phyloP scores from a whole-genome alignment of 2,113 vertebrate genomes.

The Gobius niger region DNA sequence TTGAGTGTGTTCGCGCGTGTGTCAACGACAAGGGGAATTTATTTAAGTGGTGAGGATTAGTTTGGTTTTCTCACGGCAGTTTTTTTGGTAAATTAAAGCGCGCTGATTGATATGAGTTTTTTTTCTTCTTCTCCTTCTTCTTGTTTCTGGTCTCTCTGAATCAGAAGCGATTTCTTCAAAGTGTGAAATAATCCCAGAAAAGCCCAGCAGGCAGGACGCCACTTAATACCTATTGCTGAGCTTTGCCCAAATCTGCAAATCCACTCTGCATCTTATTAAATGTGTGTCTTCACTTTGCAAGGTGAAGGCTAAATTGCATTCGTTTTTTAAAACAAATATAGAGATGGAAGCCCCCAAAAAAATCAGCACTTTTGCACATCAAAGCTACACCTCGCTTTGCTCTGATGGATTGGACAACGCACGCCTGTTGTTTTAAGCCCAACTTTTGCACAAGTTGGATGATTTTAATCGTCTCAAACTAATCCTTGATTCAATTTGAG shows the following conservation, averaged over 20 bases:
- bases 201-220: not conserved
- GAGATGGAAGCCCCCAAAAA: not conserved
- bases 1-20: constrained; percentile 23
- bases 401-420: not conserved
- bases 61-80: constrained; percentile 20
- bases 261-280: constrained; percentile 21
- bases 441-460: constrained; percentile 39
- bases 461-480: constrained; percentile 58
- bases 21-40: constrained; percentile 14
- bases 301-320: constrained; percentile 9
- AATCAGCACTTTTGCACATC: not conserved
- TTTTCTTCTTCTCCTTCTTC: not conserved
- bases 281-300: constrained; percentile 8
- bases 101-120: not conserved
- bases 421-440: constrained; percentile 29
- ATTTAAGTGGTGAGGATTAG: constrained; percentile 44
- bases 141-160: constrained; percentile 2
- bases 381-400: constrained; percentile 3
- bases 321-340: not conserved
- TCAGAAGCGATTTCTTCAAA: constrained; percentile 17
- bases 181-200: constrained; percentile 30
- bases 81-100: not conserved
- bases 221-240: constrained; percentile 30
- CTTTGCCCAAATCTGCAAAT: constrained; percentile 24
- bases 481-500: constrained; percentile 59